These are phyloP conservation scores for Pogonognathellus flavescens DNA, from an alignment of 1,140 invertebrate genomes.

Conservation along the genomic window DNA sequence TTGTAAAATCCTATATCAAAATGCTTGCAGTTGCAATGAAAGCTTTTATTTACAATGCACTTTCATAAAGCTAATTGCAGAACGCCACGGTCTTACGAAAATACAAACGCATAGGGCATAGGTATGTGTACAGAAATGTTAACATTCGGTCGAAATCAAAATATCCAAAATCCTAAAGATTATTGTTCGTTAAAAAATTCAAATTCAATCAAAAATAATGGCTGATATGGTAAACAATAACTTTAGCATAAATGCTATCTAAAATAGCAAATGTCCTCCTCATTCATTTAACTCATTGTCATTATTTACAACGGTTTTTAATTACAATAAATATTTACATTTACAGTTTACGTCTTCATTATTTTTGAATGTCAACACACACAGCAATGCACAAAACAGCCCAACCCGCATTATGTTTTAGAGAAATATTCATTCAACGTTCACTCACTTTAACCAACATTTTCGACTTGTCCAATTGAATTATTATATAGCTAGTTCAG, in stretches of 20 bases:
- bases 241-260: no score
- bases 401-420: not conserved
- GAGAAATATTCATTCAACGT: not conserved
- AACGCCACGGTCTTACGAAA: not conserved
- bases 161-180: no score
- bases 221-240: no score
- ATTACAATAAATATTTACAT: no score
- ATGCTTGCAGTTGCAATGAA: constrained; percentile 40
- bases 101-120: no score
- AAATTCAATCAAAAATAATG: not conserved
- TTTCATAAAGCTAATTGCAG: constrained; percentile 31
- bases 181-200: not conserved
- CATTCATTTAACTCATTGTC: no score
- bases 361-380: no score
- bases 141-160: no score
- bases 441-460: not conserved
- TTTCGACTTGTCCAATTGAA: not conserved
- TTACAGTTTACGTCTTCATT: no score
- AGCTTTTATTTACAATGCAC: constrained; percentile 42
- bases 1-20: constrained; percentile 44
- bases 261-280: no score
- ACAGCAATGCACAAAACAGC: not conserved
- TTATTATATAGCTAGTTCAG: not conserved
- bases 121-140: no score
- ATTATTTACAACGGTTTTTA: no score